Conservation (phyloP, 2,113 vertebrate species). For the Nymphicus hollandicus region DNA sequence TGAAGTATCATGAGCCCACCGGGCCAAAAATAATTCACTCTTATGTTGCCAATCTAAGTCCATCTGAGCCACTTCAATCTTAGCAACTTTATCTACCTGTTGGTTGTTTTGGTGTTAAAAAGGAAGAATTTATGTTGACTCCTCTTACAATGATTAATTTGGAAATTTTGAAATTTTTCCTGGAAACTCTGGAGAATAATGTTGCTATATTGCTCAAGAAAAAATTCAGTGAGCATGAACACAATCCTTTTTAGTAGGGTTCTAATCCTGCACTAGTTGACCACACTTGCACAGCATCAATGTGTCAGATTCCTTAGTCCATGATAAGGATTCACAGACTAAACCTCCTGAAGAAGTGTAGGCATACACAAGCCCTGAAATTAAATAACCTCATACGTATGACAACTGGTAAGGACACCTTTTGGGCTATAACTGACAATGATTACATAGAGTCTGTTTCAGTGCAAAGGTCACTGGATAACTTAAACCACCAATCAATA, state of each 20-base stretch:
- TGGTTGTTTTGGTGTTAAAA: no score
- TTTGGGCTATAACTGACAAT: background rate
- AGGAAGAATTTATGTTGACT: background rate
- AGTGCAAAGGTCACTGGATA: background rate
- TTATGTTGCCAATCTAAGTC: no score
- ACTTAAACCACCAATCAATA: background rate
- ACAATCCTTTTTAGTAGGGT: background rate
- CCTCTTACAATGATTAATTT: background rate
- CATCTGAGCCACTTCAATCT: no score
- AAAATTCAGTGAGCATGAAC: background rate
- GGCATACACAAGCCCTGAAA: background rate
- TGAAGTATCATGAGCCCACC: no score
- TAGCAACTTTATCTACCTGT: no score
- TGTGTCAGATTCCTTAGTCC: background rate
- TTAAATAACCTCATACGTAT: background rate
- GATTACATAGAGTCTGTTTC: background rate
- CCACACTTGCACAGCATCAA: background rate
- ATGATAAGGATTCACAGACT: background rate
- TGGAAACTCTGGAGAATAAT: background rate
- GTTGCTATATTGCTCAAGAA: background rate
- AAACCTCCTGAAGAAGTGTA: background rate
- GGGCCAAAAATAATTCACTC: no score
- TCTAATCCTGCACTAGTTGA: background rate
- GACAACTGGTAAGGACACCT: background rate
- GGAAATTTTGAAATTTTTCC: background rate